Percentiles rank a stretch among this genome's conserved stretches.
Evolutionary conservation across 1,140 invertebrate species (phyloP).

Genomic region (Bathynomus jamesi): DNA sequence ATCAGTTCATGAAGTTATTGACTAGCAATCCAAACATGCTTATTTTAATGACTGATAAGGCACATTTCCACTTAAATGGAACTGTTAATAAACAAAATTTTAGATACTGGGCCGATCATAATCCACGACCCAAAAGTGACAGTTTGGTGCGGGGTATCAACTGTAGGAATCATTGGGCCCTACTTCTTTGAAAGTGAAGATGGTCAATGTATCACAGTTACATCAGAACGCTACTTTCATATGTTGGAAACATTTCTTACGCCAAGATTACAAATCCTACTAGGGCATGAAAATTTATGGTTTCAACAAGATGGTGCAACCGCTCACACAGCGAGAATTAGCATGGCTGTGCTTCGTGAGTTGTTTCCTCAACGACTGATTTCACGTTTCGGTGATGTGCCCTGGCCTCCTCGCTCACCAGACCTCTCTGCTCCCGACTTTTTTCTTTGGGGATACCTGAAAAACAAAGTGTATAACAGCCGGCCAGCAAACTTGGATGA

Average conservation of each 20-base stretch:
- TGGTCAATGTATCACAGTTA: neutral
- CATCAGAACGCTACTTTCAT: neutral
- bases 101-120: constrained; percentile 39
- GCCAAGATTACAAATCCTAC: neutral
- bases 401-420: constrained; percentile 45
- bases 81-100: constrained; percentile 40
- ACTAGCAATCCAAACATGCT: no score
- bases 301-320: constrained; percentile 6
- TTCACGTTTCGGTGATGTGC: constrained; percentile 40
- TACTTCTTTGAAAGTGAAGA: constrained; percentile 37
- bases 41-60: no score
- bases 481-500: neutral
- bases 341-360: neutral
- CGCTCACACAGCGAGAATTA: neutral
- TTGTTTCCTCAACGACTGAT: neutral
- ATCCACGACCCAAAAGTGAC: constrained; percentile 41
- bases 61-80: constrained; percentile 38
- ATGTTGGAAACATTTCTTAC: neutral
- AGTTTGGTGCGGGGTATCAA: constrained; percentile 42
- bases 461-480: neutral
- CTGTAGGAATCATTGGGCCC: constrained; percentile 41
- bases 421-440: constrained; percentile 45
- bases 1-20: no score
- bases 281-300: neutral
- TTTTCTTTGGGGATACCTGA: constrained; percentile 43